A percentile compares a stretch with the other conserved stretches of the same genome.
These are phyloP conservation scores for Lasioglossum calceatum DNA, from an alignment of 2,888 invertebrate species.

Conservation along the genomic window DNA sequence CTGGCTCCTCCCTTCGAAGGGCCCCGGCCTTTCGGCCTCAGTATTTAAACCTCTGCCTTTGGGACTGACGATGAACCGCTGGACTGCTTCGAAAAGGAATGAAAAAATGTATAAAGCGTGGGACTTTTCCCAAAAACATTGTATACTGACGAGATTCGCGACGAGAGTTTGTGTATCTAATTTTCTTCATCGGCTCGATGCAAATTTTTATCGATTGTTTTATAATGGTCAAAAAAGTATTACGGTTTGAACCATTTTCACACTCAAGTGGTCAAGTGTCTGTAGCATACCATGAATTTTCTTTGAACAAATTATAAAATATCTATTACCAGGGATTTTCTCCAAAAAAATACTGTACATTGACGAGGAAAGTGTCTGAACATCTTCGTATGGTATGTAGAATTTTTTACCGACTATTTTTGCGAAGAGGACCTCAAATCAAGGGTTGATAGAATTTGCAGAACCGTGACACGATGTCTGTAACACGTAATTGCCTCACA, in stretches of 20 bases:
- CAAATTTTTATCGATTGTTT: not conserved
- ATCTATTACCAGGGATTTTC: no score
- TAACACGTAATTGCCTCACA: not conserved
- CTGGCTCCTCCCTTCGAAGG: not conserved
- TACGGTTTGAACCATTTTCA: not conserved
- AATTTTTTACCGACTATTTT: not conserved
- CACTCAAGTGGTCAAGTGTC: no score
- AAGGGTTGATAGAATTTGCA: not conserved
- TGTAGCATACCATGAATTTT: no score
- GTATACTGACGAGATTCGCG: not conserved
- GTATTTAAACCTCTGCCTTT: not conserved
- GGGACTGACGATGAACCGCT: constrained; percentile 33
- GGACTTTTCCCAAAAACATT: not conserved
- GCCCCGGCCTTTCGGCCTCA: not conserved
- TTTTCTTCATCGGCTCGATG: not conserved
- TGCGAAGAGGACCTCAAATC: not conserved
- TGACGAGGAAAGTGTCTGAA: no score
- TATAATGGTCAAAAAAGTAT: not conserved
- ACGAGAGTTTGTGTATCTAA: constrained; percentile 19
- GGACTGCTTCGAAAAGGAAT: not conserved
- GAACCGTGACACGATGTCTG: not conserved
- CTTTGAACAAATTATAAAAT: no score
- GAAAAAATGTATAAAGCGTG: not conserved
- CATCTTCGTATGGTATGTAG: not conserved
- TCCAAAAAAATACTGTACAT: no score